Percentiles rank a stretch among this genome's conserved stretches.
phyloP scores from a whole-genome alignment of 2,113 vertebrate species.

The Monopterus albus region DNA sequence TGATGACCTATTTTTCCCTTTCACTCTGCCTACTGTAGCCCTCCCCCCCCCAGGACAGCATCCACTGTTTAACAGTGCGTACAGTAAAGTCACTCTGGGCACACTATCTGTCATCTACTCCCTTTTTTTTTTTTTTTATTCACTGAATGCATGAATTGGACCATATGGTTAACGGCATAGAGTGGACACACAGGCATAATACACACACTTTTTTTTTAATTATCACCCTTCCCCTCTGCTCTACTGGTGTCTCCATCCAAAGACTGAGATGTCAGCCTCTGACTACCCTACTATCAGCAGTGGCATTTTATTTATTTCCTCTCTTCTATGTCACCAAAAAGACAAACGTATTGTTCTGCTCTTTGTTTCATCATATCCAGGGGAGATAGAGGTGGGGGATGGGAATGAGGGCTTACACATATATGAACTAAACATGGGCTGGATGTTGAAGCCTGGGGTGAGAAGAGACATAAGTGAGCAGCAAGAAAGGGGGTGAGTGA shows the following conservation, averaged over 20 bases:
- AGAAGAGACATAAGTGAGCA: constrained; percentile 52
- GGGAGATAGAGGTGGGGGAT: constrained; percentile 46
- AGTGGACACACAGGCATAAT: constrained; percentile 21
- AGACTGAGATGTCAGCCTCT: constrained; percentile 52
- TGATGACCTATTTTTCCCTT: constrained; percentile 81
- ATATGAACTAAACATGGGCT: constrained; percentile 53
- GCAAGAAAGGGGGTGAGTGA: constrained; percentile 21
- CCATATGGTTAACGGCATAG: constrained; percentile 47
- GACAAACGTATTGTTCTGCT: constrained; percentile 59
- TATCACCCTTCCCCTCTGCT: constrained; percentile 8
- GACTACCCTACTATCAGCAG: constrained; percentile 44
- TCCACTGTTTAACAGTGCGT: constrained; percentile 75
- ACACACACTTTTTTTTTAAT: constrained; percentile 6
- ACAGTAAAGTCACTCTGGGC: constrained; percentile 78
- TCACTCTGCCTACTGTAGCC: constrained; percentile 65
- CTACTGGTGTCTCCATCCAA: constrained; percentile 42
- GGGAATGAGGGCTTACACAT: constrained; percentile 47
- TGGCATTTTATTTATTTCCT: constrained; percentile 29
- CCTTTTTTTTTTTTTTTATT: constrained; percentile 13
- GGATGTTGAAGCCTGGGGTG: constrained; percentile 61
- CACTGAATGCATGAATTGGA: constrained; percentile 52
- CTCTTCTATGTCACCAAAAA: constrained; percentile 50
- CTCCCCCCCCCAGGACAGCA: constrained; percentile 56
- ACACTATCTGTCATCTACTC: constrained; percentile 43
- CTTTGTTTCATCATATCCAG: constrained; percentile 46